These are phyloP conservation scores for Tortrix viridana DNA, from an alignment of 2,888 invertebrate genomes.

Conservation along the genomic window DNA sequence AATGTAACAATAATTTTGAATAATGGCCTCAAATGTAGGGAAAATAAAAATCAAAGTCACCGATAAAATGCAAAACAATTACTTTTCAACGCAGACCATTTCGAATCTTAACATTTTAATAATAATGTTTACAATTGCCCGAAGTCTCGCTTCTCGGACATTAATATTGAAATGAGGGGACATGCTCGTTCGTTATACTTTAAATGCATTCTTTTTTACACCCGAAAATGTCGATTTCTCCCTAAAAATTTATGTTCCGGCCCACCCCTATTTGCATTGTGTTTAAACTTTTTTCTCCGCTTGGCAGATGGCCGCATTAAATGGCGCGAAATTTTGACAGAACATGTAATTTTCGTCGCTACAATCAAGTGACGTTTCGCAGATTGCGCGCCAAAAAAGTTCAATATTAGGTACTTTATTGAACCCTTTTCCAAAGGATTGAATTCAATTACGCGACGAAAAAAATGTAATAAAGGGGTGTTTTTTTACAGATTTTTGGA, in stretches of 20 bases:
- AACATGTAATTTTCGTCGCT: constrained; percentile 74
- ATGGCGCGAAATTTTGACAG: constrained; percentile 84
- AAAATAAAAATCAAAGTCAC: constrained; percentile 63
- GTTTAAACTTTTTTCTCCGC: constrained; percentile 67
- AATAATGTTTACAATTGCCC: constrained; percentile 48
- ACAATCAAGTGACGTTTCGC: constrained; percentile 67
- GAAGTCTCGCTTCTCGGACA: constrained; percentile 53
- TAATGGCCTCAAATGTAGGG: constrained; percentile 55
- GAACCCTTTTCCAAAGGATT: constrained; percentile 84
- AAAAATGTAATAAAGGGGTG: constrained; percentile 68
- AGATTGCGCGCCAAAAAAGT: constrained; percentile 56
- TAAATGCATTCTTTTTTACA: constrained; percentile 77
- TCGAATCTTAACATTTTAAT: constrained; percentile 44
- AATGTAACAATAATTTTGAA: constrained; percentile 45
- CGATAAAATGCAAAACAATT: constrained; percentile 55
- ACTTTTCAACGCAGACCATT: constrained; percentile 44
- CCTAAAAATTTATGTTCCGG: constrained; percentile 79
- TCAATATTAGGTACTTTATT: constrained; percentile 72
- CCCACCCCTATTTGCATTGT: constrained; percentile 82
- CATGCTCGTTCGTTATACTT: constrained; percentile 68
- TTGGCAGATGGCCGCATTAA: constrained; percentile 78
- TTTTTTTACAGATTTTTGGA: constrained; percentile 72
- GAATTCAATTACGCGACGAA: constrained; percentile 76
- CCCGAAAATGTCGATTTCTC: constrained; percentile 75
- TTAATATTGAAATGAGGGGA: constrained; percentile 79